A percentile compares a stretch with the other conserved stretches of the same genome.
These are phyloP conservation scores for Pygoscelis adeliae DNA, from an alignment of 2,113 vertebrate genomes.

Conservation along the genomic window DNA sequence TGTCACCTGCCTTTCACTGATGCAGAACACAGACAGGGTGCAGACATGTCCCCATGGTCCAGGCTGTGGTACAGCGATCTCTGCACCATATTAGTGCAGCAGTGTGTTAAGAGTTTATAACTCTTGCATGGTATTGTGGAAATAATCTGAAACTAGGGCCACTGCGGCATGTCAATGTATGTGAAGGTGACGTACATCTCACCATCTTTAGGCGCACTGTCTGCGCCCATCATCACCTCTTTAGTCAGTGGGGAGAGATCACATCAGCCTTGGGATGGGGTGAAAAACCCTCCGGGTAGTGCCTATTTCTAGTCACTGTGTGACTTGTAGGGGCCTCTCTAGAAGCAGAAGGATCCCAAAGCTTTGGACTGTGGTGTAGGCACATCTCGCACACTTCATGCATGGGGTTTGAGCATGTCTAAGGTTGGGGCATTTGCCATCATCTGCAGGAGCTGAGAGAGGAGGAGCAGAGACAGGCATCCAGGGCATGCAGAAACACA, in stretches of 20 bases:
- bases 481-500: not conserved
- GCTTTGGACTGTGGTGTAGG: not conserved
- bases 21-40: not conserved
- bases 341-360: not conserved
- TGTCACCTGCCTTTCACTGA: not conserved
- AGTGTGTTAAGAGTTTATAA: not conserved
- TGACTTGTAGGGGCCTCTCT: not conserved
- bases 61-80: not conserved
- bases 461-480: not conserved
- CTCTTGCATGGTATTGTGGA: not conserved
- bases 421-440: not conserved
- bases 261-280: not conserved
- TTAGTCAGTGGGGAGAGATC: too few relatives aligned
- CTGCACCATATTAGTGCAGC: not conserved
- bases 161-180: fast-evolving
- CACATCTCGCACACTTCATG: not conserved
- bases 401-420: fast-evolving
- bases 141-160: not conserved
- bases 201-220: not conserved
- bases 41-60: not conserved
- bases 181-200: not conserved
- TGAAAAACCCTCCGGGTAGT: not conserved
- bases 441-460: not conserved
- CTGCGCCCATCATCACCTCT: not conserved
- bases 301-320: not conserved